Evolutionary conservation across 2,113 vertebrate genomes (phyloP).

Genomic region (Ondatra zibethicus): DNA sequence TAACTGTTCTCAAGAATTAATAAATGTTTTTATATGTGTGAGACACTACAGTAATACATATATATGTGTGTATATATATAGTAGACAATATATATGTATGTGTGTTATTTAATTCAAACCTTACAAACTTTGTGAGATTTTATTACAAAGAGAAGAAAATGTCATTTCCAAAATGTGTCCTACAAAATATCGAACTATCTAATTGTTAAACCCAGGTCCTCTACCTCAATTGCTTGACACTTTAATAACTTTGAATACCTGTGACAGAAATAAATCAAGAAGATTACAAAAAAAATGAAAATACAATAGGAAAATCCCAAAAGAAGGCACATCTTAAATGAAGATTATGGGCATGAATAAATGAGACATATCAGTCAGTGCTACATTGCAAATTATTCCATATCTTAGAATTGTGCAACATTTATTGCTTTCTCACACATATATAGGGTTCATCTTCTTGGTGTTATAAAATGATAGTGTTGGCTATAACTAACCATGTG

Average conservation of each 20-base stretch:
- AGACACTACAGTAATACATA: background rate
- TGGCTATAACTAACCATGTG: no score
- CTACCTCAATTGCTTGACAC: background rate
- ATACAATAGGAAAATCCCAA: background rate
- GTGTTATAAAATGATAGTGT: background rate
- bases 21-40: background rate
- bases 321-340: background rate
- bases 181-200: background rate
- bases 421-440: background rate
- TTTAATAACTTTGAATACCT: background rate
- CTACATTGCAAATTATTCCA: background rate
- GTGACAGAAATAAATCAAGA: background rate
- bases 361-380: rapidly evolving
- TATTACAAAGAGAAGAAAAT: background rate
- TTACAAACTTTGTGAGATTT: background rate
- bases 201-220: background rate
- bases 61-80: background rate
- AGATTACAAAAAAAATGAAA: background rate
- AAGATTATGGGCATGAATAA: background rate
- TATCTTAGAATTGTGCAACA: background rate
- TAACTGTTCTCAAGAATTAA: background rate
- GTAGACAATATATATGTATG: background rate
- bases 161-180: background rate
- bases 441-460: background rate
- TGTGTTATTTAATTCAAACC: background rate